Conservation (phyloP, 2,113 vertebrate species). For the Chaetodon trifascialis region DNA sequence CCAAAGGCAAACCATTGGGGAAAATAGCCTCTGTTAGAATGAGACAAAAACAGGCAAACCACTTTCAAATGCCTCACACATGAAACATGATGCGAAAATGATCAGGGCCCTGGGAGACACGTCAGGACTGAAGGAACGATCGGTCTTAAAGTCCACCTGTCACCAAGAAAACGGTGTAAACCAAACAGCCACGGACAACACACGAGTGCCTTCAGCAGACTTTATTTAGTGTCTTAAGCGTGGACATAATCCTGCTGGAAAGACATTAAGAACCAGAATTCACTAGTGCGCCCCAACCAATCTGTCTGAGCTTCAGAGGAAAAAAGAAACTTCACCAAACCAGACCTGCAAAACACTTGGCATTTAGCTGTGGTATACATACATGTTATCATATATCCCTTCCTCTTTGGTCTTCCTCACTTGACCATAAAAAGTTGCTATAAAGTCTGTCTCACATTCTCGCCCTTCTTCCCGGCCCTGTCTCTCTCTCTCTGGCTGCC, state of each 20-base stretch:
- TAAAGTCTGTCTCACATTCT: not conserved
- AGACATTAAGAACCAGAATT: not conserved
- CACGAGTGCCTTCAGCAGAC: not conserved
- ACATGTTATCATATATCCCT: not conserved
- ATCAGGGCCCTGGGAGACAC: not conserved
- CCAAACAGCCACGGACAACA: not conserved
- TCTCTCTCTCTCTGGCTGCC: constrained; percentile 41
- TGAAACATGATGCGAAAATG: not conserved
- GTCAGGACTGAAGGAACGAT: not conserved
- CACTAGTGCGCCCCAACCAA: not conserved
- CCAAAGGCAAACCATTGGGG: not conserved
- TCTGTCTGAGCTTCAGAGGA: not conserved
- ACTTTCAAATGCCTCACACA: not conserved
- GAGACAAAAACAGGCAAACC: not conserved
- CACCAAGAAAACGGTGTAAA: not conserved
- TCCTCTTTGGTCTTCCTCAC: not conserved
- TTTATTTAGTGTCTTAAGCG: not conserved
- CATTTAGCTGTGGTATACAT: not conserved
- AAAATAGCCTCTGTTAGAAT: not conserved
- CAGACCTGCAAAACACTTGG: not conserved
- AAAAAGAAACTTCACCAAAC: not conserved
- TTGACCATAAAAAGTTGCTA: not conserved
- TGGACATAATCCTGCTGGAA: not conserved
- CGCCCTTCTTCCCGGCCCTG: not conserved
- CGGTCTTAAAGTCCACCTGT: not conserved